Conservation (phyloP, 1,140 invertebrate genomes). For the Mesaphorura yosii region DNA sequence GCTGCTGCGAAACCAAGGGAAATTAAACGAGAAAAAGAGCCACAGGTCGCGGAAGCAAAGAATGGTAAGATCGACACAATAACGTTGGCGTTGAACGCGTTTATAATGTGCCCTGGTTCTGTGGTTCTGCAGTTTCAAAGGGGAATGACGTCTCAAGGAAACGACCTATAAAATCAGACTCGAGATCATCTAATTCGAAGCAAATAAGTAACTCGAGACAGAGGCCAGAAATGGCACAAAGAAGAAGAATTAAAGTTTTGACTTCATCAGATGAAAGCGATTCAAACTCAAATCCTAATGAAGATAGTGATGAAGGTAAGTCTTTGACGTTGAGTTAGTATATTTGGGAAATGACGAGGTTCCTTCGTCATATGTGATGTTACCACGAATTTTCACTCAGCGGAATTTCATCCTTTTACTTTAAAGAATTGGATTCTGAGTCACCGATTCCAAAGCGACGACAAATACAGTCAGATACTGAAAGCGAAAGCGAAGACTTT, state of each 20-base stretch:
- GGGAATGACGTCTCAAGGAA: neutral
- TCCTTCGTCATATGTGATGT: too few species aligned
- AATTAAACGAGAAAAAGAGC: neutral
- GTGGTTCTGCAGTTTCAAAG: neutral
- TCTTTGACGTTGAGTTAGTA: neutral
- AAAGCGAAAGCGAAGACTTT: neutral
- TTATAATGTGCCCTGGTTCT: neutral
- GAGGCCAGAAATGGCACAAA: too few species aligned
- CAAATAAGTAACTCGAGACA: neutral
- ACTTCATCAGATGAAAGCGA: neutral
- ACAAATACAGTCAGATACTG: too few species aligned
- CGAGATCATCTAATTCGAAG: neutral
- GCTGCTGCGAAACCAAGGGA: constrained; percentile 8
- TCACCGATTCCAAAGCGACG: neutral
- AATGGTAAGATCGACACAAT: neutral
- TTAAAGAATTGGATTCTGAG: neutral
- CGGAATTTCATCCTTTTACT: neutral
- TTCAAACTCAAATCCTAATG: neutral
- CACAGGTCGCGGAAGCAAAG: neutral
- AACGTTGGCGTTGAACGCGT: neutral
- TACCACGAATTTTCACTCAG: too few species aligned
- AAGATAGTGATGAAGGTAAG: neutral
- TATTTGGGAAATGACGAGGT: neutral
- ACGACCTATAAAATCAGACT: neutral
- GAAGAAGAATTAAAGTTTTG: neutral